A percentile compares a stretch with the other conserved stretches of the same genome.
Conservation (phyloP, 2,888 invertebrate genomes). For the Priocnemis perturbator region DNA sequence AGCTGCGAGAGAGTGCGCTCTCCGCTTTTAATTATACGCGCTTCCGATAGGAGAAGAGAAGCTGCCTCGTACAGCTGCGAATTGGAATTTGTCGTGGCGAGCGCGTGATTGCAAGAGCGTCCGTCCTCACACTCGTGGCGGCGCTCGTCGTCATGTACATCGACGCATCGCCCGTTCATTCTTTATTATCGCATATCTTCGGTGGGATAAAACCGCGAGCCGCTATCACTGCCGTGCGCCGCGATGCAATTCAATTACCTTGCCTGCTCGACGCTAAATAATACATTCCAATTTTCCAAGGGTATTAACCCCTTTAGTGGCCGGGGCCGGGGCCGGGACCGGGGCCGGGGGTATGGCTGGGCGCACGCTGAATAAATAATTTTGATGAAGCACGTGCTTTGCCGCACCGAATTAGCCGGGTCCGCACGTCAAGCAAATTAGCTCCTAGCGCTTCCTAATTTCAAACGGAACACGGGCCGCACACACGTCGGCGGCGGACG, state of each 20-base stretch:
- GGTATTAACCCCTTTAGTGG: constrained; percentile 47
- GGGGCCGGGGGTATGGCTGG: constrained; percentile 11
- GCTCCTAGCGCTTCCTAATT: constrained; percentile 21
- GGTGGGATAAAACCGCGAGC: constrained; percentile 18
- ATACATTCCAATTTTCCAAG: constrained; percentile 50
- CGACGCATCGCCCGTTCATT: too few relatives aligned
- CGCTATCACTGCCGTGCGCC: constrained; percentile 32
- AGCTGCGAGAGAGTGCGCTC: not conserved
- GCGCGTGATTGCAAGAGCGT: not conserved
- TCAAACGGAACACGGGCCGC: constrained; percentile 18
- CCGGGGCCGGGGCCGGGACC: not conserved
- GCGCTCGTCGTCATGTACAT: not conserved
- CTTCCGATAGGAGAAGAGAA: too few relatives aligned
- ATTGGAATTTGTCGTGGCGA: too few relatives aligned
- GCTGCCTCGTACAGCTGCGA: too few relatives aligned
- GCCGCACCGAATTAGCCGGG: constrained; percentile 37
- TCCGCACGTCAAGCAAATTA: constrained; percentile 39
- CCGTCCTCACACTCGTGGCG: not conserved
- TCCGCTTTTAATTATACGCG: not conserved
- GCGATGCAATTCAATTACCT: constrained; percentile 38
- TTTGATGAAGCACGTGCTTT: constrained; percentile 38
- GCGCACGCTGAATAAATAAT: constrained; percentile 46
- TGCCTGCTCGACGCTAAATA: constrained; percentile 36
- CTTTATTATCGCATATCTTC: too few relatives aligned
- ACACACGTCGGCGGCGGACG: constrained; percentile 3